Evolutionary conservation across 2,797 vertebrate genomes (phyloP), one percentile per base, ranked within the genome.

Genomic region (Coccyzus lansbergi): DNA sequence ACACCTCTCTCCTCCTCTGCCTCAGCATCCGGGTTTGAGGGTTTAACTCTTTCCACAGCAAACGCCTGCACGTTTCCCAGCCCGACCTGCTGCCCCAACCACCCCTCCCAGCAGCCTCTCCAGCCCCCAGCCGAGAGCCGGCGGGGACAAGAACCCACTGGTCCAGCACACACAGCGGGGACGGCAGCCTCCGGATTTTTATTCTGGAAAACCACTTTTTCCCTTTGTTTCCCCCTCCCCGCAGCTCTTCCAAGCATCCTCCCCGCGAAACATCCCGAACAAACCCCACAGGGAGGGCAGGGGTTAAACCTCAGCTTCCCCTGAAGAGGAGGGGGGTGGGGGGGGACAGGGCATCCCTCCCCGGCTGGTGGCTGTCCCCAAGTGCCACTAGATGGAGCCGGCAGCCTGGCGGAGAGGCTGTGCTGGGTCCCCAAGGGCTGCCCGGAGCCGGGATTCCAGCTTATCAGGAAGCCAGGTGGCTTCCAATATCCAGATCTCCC

Each of bases 301-400:
- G 49, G 72, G 65, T 58, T 86, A 83, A 79, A 88, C 6, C 15
- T 1, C 31, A 49, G 12, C 2, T n/a, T 53, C 19, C 24, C 49
- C 64, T 29, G 29, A 62, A 59, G 29, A 11, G 16, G 44, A 7
- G 21, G 2, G n/a, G n/a, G 21, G 2, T n/a, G n/a, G n/a, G n/a
- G 18, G 42, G 26, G 26, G 2, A 1, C 44, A 15, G 4, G 26
- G 33, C 49, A 53, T 75, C 79, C 46, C 53, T 70, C 4, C 49
- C 33, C 59, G 18, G 72, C 86, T 10, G 93, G 25, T 17, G 15
- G 24, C 40, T 20, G 70, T 69, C 77, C 83, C 92, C 65, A 15
- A 65, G 74, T 48, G 92, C 95, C 94, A 11, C 95, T 95, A 96
- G 95, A 88, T 95, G 95, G 95, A 96, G 96, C 93, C 64, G 91